Conservation (phyloP, 64 coral and sea anemone species). For the Orbicella faveolata region DNA sequence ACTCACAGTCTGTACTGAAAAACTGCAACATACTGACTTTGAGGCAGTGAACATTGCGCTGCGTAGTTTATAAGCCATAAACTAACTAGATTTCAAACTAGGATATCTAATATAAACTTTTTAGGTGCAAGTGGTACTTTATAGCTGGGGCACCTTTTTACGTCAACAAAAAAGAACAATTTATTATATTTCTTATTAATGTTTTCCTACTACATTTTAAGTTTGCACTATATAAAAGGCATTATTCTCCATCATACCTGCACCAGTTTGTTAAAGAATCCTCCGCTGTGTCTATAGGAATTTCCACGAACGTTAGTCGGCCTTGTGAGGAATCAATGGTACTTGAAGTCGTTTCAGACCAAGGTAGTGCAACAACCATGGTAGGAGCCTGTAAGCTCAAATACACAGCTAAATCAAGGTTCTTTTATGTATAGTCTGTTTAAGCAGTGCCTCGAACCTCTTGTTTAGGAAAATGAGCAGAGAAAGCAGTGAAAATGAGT, state of each 20-base stretch:
- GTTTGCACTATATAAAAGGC: neutral
- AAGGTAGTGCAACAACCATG: slow-evolving; percentile 42
- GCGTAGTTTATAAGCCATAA: too few species aligned
- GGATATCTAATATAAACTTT: too few species aligned
- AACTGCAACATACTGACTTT: too few species aligned
- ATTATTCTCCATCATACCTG: neutral
- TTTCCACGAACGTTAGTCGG: slow-evolving; percentile 20
- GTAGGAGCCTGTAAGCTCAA: neutral
- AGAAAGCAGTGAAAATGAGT: neutral
- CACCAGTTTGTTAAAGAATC: slow-evolving; percentile 14
- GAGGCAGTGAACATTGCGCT: too few species aligned
- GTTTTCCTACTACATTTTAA: too few species aligned
- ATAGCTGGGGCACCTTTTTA: too few species aligned
- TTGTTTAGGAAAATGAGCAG: neutral
- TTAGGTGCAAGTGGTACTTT: too few species aligned
- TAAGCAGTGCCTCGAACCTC: neutral
- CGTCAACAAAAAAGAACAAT: too few species aligned
- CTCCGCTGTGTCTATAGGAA: slow-evolving; percentile 4
- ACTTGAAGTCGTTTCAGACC: neutral
- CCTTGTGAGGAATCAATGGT: neutral
- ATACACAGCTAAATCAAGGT: neutral
- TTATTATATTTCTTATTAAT: too few species aligned
- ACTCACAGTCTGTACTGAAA: too few species aligned
- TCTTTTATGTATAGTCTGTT: neutral
- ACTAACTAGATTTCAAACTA: too few species aligned